Evolutionary conservation across 1,140 invertebrate species (phyloP), one percentile per base, ranked within the genome.

Genomic region (Lepidostoma basale): DNA sequence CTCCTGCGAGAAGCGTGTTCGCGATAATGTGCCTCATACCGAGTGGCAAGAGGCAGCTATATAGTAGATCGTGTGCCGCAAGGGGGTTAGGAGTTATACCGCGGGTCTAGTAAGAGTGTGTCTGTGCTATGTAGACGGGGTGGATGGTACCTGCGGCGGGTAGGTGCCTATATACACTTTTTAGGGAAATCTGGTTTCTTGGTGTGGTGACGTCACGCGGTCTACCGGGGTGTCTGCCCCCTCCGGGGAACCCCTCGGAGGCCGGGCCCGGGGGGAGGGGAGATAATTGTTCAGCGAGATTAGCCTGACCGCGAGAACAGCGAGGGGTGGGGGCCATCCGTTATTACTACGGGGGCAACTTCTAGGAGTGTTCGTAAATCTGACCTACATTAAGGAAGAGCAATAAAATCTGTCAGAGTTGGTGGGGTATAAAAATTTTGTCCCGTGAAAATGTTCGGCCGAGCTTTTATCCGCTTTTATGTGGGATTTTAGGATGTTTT

Each of bases 211-310:
- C 69, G 63, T 68, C 58, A 62, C 56, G 33, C 40, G 42, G 69
- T 70, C 69, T 70, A 64, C 40, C 42, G 47, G 30, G 47, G 40
- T 25, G 67, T 69, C 67, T 68, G 42, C 60, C 56, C 42, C 23
- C 28, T 16, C 44, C 49, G 30, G 25, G 22, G 22, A 26, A 45
- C 14, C 18, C 56, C 8, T 49, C 63, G 66, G 66, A 67, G 70
- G 67, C 67, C 70, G 62, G 47, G 60, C 45, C 56, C 30, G 39
- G 28, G 16, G 62, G 67, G 52, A 12, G 49, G 42, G 44, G 45
- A 62, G 69, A 72, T 72, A 72, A 72, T 72, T 72, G 70, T 67
- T 64, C 54, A 42, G 20, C 33, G 62, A 62, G 70, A 72, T 69
- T 68, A 72, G 58, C 63, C 47, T 62, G 47, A 68, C 67, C 58